phyloP scores from a whole-genome alignment of 2,113 vertebrate species.

The Vidua macroura region DNA sequence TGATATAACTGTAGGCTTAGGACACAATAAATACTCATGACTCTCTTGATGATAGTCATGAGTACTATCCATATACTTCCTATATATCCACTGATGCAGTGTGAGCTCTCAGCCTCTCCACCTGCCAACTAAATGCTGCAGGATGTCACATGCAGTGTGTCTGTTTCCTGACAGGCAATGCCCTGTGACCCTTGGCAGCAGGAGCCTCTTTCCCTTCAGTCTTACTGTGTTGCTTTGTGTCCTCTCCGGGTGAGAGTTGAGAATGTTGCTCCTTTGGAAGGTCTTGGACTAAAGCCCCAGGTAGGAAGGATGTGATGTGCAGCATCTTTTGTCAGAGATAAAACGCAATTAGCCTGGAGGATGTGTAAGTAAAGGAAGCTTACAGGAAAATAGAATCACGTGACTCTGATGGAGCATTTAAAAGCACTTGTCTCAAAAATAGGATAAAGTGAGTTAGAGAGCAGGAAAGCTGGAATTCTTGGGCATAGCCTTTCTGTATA shows the following conservation, averaged over 20 bases:
- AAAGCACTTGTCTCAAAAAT: constrained; percentile 39
- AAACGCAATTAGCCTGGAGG: constrained; percentile 54
- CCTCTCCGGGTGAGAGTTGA: neutral
- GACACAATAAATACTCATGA: neutral
- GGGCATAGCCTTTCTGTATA: neutral
- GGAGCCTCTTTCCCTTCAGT: neutral
- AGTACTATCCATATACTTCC: too few relatives aligned
- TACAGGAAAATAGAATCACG: constrained; percentile 25
- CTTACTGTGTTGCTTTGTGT: neutral
- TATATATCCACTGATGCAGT: neutral
- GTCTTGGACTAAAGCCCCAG: constrained; percentile 10
- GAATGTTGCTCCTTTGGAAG: neutral
- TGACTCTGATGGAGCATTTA: neutral
- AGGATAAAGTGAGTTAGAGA: neutral
- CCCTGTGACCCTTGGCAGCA: constrained; percentile 24
- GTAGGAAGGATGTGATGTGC: constrained; percentile 58
- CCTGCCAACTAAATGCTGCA: neutral
- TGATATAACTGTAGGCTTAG: neutral
- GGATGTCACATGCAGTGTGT: neutral
- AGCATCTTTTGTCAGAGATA: constrained; percentile 63
- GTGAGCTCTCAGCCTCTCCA: neutral
- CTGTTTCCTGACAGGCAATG: constrained; percentile 50
- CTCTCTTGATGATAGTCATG: neutral
- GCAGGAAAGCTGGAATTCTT: neutral
- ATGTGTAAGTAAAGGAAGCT: constrained; percentile 51